Evolutionary conservation across 2,797 vertebrate species (phyloP).

Genomic region (Lepus oiostolus): DNA sequence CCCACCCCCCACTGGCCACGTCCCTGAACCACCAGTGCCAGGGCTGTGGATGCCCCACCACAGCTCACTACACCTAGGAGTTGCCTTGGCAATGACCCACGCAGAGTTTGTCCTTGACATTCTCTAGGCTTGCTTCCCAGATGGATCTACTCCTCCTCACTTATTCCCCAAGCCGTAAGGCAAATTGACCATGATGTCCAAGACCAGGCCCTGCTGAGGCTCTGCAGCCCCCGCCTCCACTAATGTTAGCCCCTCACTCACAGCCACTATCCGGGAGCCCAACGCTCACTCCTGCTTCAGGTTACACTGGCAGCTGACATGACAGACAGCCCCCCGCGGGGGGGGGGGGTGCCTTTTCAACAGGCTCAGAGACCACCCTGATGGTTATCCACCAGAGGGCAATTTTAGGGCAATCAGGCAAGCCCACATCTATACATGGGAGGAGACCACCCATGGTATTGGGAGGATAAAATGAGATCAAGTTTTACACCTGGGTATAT

Average conservation of each 20-base stretch:
- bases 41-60: not conserved
- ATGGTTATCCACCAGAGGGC: not conserved
- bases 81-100: not conserved
- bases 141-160: not conserved
- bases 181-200: not conserved
- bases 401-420: not conserved
- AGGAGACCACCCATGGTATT: not conserved
- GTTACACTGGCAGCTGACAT: not conserved
- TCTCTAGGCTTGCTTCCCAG: not conserved
- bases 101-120: not conserved
- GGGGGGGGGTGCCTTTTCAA: too few species aligned
- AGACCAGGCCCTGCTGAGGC: not conserved
- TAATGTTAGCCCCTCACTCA: not conserved
- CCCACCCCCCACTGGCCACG: not conserved
- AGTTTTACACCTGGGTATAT: not conserved
- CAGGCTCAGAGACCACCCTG: not conserved
- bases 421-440: not conserved
- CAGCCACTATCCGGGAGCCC: not conserved
- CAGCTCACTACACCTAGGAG: not conserved
- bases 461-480: not conserved
- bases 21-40: not conserved
- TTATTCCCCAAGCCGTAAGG: not conserved
- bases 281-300: not conserved
- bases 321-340: rapidly evolving
- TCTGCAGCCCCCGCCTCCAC: not conserved